These are phyloP conservation scores for Danio aesculapii DNA, from an alignment of 2,797 vertebrate genomes.

Conservation along the genomic window DNA sequence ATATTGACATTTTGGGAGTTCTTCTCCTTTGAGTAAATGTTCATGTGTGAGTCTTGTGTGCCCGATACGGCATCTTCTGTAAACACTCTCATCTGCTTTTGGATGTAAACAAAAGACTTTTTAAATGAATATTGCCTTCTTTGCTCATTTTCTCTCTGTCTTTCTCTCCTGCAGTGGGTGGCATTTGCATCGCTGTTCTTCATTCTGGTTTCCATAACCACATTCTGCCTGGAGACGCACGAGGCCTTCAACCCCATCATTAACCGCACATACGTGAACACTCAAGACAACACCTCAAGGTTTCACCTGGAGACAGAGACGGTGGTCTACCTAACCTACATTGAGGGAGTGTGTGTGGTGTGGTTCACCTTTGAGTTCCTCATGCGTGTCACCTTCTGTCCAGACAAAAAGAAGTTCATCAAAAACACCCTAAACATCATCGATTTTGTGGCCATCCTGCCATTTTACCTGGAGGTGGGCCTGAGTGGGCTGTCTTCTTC, in stretches of 20 bases:
- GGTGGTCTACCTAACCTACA: conserved; percentile 89
- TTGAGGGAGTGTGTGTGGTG: conserved; percentile 90
- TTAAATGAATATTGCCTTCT: conserved; percentile 21
- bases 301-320: conserved; percentile 88
- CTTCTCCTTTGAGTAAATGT: too few relatives aligned
- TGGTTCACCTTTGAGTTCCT: conserved; percentile 94
- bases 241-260: conserved; percentile 90
- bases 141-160: conserved; percentile 56
- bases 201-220: conserved; percentile 92
- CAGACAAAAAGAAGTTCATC: conserved; percentile 90
- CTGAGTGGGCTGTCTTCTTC: conserved; percentile 89
- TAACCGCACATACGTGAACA: conserved; percentile 86
- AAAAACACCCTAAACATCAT: conserved; percentile 92
- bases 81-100: too few relatives aligned
- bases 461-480: conserved; percentile 92
- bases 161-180: conserved; percentile 82
- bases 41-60: too few relatives aligned
- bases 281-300: conserved; percentile 83
- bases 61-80: too few relatives aligned
- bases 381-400: conserved; percentile 90
- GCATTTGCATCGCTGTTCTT: conserved; percentile 92
- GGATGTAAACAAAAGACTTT: not conserved
- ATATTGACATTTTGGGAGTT: too few relatives aligned
- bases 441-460: conserved; percentile 92
- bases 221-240: conserved; percentile 91